phyloP scores from a whole-genome alignment of 92 coral and sea anemone genomes.

The Ricordea florida region DNA sequence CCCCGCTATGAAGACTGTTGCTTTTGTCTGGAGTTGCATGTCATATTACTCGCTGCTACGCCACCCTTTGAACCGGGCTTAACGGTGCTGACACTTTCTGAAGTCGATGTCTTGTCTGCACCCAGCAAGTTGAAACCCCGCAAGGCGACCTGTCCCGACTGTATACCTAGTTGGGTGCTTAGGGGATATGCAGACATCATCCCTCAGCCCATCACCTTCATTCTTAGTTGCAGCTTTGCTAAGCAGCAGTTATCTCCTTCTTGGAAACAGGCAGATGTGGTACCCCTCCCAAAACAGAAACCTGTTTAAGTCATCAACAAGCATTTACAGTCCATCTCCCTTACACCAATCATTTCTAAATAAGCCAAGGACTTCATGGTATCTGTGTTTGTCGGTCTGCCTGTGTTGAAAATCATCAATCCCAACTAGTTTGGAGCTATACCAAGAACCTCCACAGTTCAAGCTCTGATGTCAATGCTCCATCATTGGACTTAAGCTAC shows the following conservation, averaged over 20 bases:
- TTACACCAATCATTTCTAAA: constrained; percentile 24
- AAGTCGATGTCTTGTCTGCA: constrained; percentile 3
- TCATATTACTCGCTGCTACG: background rate
- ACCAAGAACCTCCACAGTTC: constrained; percentile 18
- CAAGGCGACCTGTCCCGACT: constrained; percentile 33
- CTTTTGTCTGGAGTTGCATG: too few relatives aligned
- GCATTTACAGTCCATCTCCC: constrained; percentile 14
- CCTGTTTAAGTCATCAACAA: constrained; percentile 4
- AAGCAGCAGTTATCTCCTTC: background rate
- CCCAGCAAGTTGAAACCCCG: background rate
- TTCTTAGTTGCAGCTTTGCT: background rate
- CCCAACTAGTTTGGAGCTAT: constrained; percentile 15
- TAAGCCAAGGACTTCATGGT: constrained; percentile 25
- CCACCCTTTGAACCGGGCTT: background rate
- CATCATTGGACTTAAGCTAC: constrained; percentile 18
- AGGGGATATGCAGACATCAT: constrained; percentile 19
- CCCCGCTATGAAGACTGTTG: too few relatives aligned
- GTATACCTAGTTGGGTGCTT: constrained; percentile 3
- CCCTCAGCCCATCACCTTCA: background rate
- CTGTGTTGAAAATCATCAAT: constrained; percentile 6
- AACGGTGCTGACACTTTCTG: background rate
- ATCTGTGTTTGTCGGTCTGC: background rate
- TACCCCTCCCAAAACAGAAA: constrained; percentile 16
- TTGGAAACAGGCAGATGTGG: constrained; percentile 25
- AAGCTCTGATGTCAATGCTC: constrained; percentile 4